Percentiles rank a stretch among this genome's conserved stretches.
These are phyloP conservation scores for Ploceus nigricollis DNA, from an alignment of 2,113 vertebrate genomes.

Conservation along the genomic window DNA sequence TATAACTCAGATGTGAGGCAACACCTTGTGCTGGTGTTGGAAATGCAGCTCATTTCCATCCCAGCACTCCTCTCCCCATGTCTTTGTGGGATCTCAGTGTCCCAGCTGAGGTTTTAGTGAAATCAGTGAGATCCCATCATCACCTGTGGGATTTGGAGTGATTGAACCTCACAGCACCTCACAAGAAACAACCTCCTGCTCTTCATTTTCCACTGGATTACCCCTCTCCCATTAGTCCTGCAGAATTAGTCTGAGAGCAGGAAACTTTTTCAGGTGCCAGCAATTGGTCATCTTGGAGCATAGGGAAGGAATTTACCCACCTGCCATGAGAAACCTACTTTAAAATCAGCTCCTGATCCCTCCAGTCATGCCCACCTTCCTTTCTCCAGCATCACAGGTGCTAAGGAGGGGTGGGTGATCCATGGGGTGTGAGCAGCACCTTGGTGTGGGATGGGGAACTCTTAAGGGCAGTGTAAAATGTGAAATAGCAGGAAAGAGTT, in stretches of 20 bases:
- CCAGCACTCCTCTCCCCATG: accelerated
- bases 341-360: background rate
- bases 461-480: background rate
- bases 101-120: background rate
- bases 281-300: background rate
- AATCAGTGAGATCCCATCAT: background rate
- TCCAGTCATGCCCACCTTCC: background rate
- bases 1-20: background rate
- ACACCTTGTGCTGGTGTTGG: background rate
- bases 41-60: accelerated
- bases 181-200: background rate
- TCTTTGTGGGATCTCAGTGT: background rate
- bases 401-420: background rate
- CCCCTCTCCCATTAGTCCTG: background rate
- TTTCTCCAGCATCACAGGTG: background rate
- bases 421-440: background rate
- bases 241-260: background rate
- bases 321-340: background rate
- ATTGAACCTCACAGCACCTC: background rate
- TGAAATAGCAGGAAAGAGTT: background rate
- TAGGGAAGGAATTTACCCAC: background rate
- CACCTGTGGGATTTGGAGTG: background rate
- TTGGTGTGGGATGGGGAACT: accelerated
- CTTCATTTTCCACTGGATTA: background rate
- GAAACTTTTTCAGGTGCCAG: background rate